Evolutionary conservation across 2,888 invertebrate species (phyloP).

Genomic region (Panorpa germanica): DNA sequence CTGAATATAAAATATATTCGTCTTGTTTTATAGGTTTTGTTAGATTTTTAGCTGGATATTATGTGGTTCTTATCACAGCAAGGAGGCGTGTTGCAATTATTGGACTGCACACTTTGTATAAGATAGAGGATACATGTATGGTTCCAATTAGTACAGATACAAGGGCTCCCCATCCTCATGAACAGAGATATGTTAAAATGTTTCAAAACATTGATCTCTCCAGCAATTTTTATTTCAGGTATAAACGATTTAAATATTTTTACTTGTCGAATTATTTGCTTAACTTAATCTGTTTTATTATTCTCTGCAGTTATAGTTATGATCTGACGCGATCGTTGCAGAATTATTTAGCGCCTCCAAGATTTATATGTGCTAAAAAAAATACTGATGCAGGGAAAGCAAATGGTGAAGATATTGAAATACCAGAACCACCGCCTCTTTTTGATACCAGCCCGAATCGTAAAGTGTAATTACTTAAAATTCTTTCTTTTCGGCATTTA

Average conservation of each 20-base stretch:
- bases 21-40: conserved; percentile 89
- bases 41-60: conserved; percentile 88
- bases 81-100: conserved; percentile 80
- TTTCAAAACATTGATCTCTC: conserved; percentile 93
- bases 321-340: conserved; percentile 57
- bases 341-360: conserved; percentile 73
- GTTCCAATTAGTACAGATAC: conserved; percentile 76
- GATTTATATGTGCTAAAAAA: conserved; percentile 43
- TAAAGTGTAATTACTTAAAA: too few species aligned
- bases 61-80: conserved; percentile 87
- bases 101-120: conserved; percentile 90
- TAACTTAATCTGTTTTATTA: conserved; percentile 22
- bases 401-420: conserved; percentile 22
- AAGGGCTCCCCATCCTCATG: conserved; percentile 66
- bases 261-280: conserved; percentile 21
- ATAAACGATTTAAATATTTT: conserved; percentile 22
- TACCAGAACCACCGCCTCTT: conserved; percentile 22
- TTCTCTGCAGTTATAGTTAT: conserved; percentile 46
- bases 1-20: too few species aligned
- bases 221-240: conserved; percentile 94
- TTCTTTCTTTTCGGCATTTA: too few species aligned
- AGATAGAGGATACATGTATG: conserved; percentile 92
- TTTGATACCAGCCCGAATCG: too few species aligned
- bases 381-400: too few species aligned
- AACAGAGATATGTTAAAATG: conserved; percentile 84